These are phyloP conservation scores for Parnassius glacialis DNA, from an alignment of 2,888 invertebrate species.

Conservation along the genomic window DNA sequence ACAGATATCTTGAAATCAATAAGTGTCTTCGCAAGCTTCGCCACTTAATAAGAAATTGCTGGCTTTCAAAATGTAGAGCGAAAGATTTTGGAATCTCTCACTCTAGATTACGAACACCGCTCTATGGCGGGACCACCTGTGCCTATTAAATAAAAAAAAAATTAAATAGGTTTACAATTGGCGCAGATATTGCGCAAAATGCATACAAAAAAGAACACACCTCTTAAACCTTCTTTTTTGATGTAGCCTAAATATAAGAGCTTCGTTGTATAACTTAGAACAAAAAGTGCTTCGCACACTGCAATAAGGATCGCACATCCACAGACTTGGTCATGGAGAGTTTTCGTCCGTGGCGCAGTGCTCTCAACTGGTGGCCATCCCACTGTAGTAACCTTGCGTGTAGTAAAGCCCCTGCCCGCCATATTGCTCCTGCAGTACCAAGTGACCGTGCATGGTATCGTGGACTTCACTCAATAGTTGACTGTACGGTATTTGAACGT, in stretches of 20 bases:
- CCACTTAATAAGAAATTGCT: no score
- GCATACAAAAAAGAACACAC: no score
- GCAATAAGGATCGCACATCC: not conserved
- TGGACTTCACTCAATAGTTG: slow-evolving; percentile 27
- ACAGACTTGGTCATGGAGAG: not conserved
- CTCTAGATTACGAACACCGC: no score
- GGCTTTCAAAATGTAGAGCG: no score
- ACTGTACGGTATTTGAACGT: slow-evolving; percentile 24
- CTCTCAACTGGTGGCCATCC: slow-evolving; percentile 51
- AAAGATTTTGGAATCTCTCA: no score
- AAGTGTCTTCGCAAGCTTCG: no score
- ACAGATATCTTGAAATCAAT: no score
- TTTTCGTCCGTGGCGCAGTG: not conserved
- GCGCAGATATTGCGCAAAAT: no score
- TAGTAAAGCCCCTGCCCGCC: slow-evolving; percentile 49
- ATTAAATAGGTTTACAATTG: no score
- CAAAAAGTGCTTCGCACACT: not conserved
- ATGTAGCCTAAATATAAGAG: not conserved
- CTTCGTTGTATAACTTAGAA: not conserved
- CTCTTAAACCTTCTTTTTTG: no score
- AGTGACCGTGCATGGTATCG: slow-evolving; percentile 27
- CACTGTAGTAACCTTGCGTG: slow-evolving; percentile 47
- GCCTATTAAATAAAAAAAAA: no score
- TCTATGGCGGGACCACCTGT: no score
- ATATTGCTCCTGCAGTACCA: slow-evolving; percentile 40